Evolutionary conservation across 2,797 vertebrate genomes (phyloP).

Genomic region (Merluccius polli): DNA sequence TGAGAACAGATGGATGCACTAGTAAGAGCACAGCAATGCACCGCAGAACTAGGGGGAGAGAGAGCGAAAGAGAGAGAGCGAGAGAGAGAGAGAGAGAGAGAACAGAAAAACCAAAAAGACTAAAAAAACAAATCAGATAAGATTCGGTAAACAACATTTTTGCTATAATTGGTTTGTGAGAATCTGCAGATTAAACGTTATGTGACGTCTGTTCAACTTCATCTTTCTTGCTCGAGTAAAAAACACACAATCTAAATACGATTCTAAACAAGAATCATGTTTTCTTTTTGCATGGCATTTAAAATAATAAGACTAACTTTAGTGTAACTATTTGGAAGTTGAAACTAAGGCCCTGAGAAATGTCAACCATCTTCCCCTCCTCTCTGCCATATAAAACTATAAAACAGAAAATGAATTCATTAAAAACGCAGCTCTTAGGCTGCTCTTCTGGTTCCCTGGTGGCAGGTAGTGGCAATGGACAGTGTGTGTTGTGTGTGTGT

Average conservation of each 20-base stretch:
- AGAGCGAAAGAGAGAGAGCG: background rate
- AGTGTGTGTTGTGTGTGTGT: background rate
- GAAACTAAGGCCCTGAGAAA: background rate
- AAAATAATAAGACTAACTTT: background rate
- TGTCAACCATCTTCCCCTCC: background rate
- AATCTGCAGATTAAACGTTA: background rate
- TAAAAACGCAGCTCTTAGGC: background rate
- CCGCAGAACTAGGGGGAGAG: background rate
- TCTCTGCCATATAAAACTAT: background rate
- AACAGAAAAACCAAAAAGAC: background rate
- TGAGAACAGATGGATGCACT: background rate
- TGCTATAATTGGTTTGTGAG: background rate
- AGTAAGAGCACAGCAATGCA: background rate
- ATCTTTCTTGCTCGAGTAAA: background rate
- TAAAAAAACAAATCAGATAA: too few relatives aligned
- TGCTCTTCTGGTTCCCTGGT: background rate
- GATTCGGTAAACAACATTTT: background rate
- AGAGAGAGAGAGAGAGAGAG: background rate
- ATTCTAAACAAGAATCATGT: background rate
- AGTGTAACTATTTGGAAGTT: background rate
- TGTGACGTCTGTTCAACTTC: background rate
- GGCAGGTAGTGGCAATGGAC: background rate
- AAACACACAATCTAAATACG: background rate
- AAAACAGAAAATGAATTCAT: background rate
- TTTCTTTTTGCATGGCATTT: background rate